phyloP scores from a whole-genome alignment of 2,797 vertebrate species.

The Pampus argenteus region DNA sequence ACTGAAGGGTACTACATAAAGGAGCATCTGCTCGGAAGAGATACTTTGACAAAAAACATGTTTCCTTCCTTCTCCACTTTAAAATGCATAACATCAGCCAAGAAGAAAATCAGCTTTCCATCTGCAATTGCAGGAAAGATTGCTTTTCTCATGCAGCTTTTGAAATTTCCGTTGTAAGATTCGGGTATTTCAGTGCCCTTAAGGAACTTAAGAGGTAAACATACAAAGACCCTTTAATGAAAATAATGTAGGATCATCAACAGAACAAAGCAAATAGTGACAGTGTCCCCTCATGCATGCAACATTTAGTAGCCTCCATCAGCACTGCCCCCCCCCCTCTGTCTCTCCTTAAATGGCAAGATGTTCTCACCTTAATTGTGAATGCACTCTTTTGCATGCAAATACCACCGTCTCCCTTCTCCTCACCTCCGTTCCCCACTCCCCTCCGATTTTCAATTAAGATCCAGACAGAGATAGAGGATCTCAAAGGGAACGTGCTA shows the following conservation, averaged over 20 bases:
- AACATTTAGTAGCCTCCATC: constrained; percentile 39
- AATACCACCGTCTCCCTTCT: constrained; percentile 37
- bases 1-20: constrained; percentile 23
- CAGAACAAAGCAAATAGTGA: constrained; percentile 25
- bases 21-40: constrained; percentile 10
- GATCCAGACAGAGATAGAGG: constrained; percentile 81
- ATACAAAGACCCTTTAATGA: constrained; percentile 6
- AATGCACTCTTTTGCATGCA: constrained; percentile 66
- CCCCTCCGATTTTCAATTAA: constrained; percentile 81
- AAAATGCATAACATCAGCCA: neutral
- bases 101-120: neutral
- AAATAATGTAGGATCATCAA: constrained; percentile 5
- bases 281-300: constrained; percentile 9
- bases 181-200: neutral
- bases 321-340: constrained; percentile 6
- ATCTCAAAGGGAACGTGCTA: constrained; percentile 56
- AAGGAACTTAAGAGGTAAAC: constrained; percentile 3
- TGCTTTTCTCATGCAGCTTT: neutral
- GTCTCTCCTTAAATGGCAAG: constrained; percentile 46
- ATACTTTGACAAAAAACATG: neutral
- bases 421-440: constrained; percentile 25
- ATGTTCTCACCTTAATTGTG: constrained; percentile 65
- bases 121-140: neutral
- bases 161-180: constrained; percentile 5
- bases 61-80: constrained; percentile 3